Conservation (phyloP, 2,113 vertebrate genomes). For the Pavo muticus region DNA sequence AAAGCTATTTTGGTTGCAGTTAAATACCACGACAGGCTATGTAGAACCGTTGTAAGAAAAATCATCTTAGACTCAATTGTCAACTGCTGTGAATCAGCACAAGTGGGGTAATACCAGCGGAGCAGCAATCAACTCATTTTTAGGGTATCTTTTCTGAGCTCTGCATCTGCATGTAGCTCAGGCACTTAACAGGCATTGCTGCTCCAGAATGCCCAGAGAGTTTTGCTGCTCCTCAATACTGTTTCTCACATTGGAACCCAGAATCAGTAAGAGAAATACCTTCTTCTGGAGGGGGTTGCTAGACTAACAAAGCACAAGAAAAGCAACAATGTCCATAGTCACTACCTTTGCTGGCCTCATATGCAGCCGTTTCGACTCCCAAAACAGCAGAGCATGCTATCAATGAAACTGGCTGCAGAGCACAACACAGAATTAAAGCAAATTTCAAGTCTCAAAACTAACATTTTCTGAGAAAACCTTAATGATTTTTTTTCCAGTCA, state of each 20-base stretch:
- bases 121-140: not conserved
- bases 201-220: not conserved
- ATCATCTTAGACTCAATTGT: not conserved
- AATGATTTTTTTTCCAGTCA: not conserved
- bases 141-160: not conserved
- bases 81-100: not conserved
- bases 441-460: not conserved
- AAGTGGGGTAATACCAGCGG: not conserved
- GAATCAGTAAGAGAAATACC: not conserved
- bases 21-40: not conserved
- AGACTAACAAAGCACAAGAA: not conserved
- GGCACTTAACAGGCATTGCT: not conserved
- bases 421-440: not conserved
- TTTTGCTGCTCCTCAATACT: not conserved
- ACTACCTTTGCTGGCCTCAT: not conserved
- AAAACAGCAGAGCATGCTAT: not conserved
- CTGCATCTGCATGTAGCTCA: rapidly evolving
- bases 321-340: not conserved
- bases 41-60: not conserved
- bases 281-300: not conserved
- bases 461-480: not conserved
- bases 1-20: not conserved
- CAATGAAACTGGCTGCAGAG: not conserved
- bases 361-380: not conserved
- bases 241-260: not conserved